These are phyloP conservation scores for Malthinus seriepunctatus DNA, from an alignment of 2,888 invertebrate species.

Conservation along the genomic window DNA sequence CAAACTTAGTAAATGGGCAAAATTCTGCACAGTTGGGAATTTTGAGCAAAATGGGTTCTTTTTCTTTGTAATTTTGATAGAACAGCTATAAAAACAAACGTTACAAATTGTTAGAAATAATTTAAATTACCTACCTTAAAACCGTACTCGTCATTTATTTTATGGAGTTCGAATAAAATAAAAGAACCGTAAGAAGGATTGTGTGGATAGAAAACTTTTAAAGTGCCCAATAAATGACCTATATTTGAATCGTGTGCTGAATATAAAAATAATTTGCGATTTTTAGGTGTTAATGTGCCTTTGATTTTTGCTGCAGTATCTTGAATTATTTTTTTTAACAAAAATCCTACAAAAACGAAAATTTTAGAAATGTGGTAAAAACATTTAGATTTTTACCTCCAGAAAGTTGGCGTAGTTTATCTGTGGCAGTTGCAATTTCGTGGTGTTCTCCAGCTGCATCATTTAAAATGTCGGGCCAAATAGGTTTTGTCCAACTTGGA, in stretches of 20 bases:
- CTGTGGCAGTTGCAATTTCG: conserved; percentile 47
- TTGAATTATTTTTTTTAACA: not conserved
- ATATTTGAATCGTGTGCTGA: not conserved
- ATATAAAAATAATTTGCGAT: not conserved
- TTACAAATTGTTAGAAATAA: not conserved
- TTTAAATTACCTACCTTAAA: not conserved
- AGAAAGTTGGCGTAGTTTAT: conserved; percentile 47
- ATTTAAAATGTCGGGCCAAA: conserved; percentile 47
- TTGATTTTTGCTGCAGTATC: not conserved
- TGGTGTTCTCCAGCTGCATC: conserved; percentile 48
- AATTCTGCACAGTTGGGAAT: not conserved
- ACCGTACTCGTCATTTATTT: not conserved
- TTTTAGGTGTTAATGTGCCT: not conserved
- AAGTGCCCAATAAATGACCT: not conserved
- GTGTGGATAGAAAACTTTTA: not conserved
- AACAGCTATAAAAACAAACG: not conserved
- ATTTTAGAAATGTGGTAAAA: not conserved
- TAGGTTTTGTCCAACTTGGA: conserved; percentile 51
- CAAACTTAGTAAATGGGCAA: conserved; percentile 1
- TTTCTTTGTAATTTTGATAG: not conserved
- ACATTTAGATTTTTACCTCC: conserved; percentile 44
- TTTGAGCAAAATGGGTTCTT: not conserved
- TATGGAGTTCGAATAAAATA: not conserved
- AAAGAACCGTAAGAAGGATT: not conserved
- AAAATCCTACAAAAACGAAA: not conserved